phyloP scores from a whole-genome alignment of 2,113 vertebrate genomes.

The Polyodon spathula region DNA sequence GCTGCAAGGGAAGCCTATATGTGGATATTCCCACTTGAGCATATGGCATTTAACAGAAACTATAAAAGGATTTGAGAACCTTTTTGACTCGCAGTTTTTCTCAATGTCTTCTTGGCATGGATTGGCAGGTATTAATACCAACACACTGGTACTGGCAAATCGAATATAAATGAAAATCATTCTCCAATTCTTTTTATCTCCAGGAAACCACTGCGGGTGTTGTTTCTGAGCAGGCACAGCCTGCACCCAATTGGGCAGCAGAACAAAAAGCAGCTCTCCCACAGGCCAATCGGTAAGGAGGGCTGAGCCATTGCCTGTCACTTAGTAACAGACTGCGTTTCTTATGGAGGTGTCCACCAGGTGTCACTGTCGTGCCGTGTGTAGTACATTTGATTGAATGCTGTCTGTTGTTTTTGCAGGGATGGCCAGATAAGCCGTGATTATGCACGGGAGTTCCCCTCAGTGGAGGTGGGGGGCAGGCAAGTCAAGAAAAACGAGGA shows the following conservation, averaged over 20 bases:
- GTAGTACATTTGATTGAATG: too few species aligned
- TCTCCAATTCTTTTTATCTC: too few species aligned
- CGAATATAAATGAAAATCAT: too few species aligned
- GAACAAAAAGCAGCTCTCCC: slow-evolving; percentile 22
- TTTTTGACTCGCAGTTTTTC: too few species aligned
- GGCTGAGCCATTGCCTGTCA: too few species aligned
- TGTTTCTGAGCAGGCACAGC: slow-evolving; percentile 22
- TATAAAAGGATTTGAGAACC: too few species aligned
- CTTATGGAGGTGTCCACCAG: slow-evolving; percentile 2
- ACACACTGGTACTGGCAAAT: too few species aligned
- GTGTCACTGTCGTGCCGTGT: slow-evolving; percentile 19
- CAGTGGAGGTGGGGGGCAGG: slow-evolving; percentile 34
- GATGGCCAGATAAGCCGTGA: slow-evolving; percentile 58
- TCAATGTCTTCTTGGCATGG: too few species aligned
- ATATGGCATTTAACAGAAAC: slow-evolving; percentile 7
- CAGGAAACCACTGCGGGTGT: too few species aligned
- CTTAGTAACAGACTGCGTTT: too few species aligned
- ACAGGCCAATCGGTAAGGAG: slow-evolving; percentile 13
- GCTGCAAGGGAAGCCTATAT: not conserved
- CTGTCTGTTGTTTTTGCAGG: slow-evolving; percentile 14
- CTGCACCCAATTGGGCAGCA: slow-evolving; percentile 14
- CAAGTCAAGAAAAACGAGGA: slow-evolving; percentile 19
- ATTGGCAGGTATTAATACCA: too few species aligned
- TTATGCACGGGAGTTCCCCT: slow-evolving; percentile 55
- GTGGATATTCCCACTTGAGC: not conserved